These are phyloP conservation scores for Hartigia nigra DNA, from an alignment of 2,888 invertebrate genomes.

Conservation along the genomic window DNA sequence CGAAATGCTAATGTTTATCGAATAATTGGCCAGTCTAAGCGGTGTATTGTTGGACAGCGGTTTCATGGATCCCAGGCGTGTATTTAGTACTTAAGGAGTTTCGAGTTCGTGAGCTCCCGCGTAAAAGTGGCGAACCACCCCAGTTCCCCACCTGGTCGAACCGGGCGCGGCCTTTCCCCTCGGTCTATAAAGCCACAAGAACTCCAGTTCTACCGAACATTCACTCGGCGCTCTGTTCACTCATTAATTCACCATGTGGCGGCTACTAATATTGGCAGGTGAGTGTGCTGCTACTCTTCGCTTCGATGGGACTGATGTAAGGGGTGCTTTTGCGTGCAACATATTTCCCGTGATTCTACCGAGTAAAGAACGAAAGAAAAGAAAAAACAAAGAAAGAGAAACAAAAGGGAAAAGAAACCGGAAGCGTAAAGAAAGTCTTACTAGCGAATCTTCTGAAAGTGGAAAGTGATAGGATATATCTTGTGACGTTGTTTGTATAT, in stretches of 20 bases:
- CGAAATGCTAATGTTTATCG: neutral
- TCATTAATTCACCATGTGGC: slow-evolving; percentile 60
- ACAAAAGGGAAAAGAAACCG: slow-evolving; percentile 31
- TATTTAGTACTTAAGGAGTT: slow-evolving; percentile 20
- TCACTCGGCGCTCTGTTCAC: slow-evolving; percentile 58
- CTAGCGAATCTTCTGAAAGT: neutral
- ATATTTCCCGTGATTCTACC: slow-evolving; percentile 1
- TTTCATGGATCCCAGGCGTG: slow-evolving; percentile 30
- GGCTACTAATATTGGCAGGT: slow-evolving; percentile 62
- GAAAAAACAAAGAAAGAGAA: slow-evolving; percentile 25
- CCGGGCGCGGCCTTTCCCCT: slow-evolving; percentile 63
- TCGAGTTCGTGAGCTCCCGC: slow-evolving; percentile 28
- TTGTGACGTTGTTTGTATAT: neutral
- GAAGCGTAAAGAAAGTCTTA: slow-evolving; percentile 18
- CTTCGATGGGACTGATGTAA: slow-evolving; percentile 15
- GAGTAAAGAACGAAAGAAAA: slow-evolving; percentile 4
- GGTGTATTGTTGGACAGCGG: neutral
- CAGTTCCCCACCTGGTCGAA: slow-evolving; percentile 47
- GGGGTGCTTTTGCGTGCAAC: neutral
- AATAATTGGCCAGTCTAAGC: neutral
- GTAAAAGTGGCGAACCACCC: slow-evolving; percentile 56
- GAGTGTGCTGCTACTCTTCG: slow-evolving; percentile 40
- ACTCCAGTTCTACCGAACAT: slow-evolving; percentile 58
- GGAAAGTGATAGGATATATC: neutral
- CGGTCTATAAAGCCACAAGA: slow-evolving; percentile 62